Base-by-base conservation (phyloP, 2,888 invertebrate genomes). In the Caenorhabditis doughertyi region DNA sequence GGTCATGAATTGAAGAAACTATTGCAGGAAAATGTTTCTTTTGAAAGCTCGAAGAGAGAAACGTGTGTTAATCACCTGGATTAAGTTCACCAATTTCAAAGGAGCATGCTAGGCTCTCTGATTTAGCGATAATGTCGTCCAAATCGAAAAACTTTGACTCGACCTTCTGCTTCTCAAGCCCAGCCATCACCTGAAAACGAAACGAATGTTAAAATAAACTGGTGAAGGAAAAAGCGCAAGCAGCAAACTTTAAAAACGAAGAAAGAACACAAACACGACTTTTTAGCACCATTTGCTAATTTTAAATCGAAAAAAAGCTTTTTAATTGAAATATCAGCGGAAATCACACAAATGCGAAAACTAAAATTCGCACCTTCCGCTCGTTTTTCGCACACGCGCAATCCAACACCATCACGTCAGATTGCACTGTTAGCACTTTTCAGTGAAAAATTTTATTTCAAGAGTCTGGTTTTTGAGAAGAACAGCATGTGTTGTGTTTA, bases 381-480 rank as follows among this genome's bases (percentile, higher is more conserved):
- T 7, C 13, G 23, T 39, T 39, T 32, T 39, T 39, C 39, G 16
- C 39, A 39, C 39, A 3, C 9, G 11, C 11, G 42, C 47, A n/a
- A 27, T 67, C 67, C 58, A 60, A 73, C 80, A 80, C 80, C 27
- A 25, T 18, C 32, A 55, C 72, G 79, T 29, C 18, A 62, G 5
- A 56, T n/a, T 39, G 49, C 70, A 79, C 49, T 16, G 8, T 21
- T 42, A n/a, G n/a, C n/a, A n/a, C n/a, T n/a, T n/a, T n/a, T n/a
- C n/a, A n/a, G n/a, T n/a, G n/a, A n/a, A n/a, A n/a, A n/a, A n/a
- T n/a, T n/a, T n/a, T n/a, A n/a, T n/a, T n/a, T n/a, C n/a, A n/a
- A n/a, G n/a, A n/a, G n/a, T n/a, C n/a, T n/a, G n/a, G n/a, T n/a
- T n/a, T n/a, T n/a, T n/a, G n/a, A n/a, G n/a, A n/a, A n/a, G n/a